Evolutionary conservation across 2,888 invertebrate genomes (phyloP).

Genomic region (Deroplatys truncata): DNA sequence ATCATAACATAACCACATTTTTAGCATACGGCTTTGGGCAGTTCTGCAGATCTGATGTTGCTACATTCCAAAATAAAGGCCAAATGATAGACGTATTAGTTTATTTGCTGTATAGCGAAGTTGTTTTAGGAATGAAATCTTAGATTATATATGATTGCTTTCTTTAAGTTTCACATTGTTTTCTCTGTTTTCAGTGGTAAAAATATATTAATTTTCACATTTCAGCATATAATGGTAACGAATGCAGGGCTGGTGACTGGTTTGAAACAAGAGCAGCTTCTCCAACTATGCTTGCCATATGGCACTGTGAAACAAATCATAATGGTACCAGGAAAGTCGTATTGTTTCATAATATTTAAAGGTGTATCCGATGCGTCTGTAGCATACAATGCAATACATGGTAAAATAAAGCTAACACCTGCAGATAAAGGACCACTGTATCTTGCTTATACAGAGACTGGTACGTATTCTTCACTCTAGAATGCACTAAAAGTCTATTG

Average conservation of each 20-base stretch:
- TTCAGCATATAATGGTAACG: conserved; percentile 70
- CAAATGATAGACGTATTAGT: no score
- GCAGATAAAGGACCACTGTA: conserved; percentile 60
- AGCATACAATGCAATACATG: conserved; percentile 60
- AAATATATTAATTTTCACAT: no score
- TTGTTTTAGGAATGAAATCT: no score
- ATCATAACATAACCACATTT: not conserved
- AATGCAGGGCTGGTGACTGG: conserved; percentile 85
- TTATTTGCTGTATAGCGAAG: no score
- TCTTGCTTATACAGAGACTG: conserved; percentile 58
- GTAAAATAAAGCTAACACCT: conserved; percentile 47
- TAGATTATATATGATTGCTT: no score
- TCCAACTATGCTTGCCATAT: conserved; percentile 50
- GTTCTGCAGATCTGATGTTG: no score
- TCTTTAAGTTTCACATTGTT: no score
- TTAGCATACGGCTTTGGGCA: no score
- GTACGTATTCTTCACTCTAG: conserved; percentile 43
- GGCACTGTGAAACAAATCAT: conserved; percentile 58
- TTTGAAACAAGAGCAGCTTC: conserved; percentile 60
- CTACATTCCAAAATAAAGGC: no score
- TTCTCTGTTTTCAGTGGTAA: no score
- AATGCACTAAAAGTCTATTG: no score
- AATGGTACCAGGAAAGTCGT: conserved; percentile 75
- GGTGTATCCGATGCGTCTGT: conserved; percentile 48
- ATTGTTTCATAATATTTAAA: conserved; percentile 67